Evolutionary conservation across 2,113 vertebrate genomes (phyloP), one percentile per base, ranked within the genome.

Genomic region (Hipposideros armiger): DNA sequence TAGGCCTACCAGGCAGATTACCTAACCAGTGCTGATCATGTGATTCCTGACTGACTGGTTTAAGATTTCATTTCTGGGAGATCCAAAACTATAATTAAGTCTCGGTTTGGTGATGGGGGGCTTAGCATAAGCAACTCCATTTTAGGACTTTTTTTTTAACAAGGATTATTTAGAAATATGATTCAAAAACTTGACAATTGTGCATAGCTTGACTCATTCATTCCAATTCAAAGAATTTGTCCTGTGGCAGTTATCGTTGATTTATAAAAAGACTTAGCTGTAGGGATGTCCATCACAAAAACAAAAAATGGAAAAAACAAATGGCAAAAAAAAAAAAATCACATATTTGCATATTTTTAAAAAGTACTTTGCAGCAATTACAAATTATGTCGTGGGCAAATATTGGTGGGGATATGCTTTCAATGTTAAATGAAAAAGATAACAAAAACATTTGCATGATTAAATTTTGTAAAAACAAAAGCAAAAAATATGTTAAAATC

Each of bases 401-500:
- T 90, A 90, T 9, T 60, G 30, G 36, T 67, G 40, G 64, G 20
- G 56, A 81, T 76, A 86, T 81, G 10, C 11, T 84, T 22, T 66
- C 26, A 92, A 50, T 28, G 28, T 81, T 80, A 40, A 73, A 40
- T 52, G 36, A 80, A 73, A 74, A 20, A 26, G 26, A 45, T 24
- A 56, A 56, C 9, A 92, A 85, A 76, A 28, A 10, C 58, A 76
- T 22, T 50, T 42, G 56, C 54, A 58, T 60, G 84, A 88, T 77
- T 88, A 89, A 60, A 92, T 54, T 92, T 69, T 92, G 42, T 81
- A 60, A 82, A 91, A 56, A 32, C n/a, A 47, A 88, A 73, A 64
- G 45, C 62, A 42, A 74, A 54, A 45, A 45, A 73, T 73, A 6
- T 36, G 50, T 60, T 73, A n/a, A 74, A 74, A 58, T 77, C 42